phyloP scores from a whole-genome alignment of 2,888 invertebrate genomes.

The Galeruca laticollis region DNA sequence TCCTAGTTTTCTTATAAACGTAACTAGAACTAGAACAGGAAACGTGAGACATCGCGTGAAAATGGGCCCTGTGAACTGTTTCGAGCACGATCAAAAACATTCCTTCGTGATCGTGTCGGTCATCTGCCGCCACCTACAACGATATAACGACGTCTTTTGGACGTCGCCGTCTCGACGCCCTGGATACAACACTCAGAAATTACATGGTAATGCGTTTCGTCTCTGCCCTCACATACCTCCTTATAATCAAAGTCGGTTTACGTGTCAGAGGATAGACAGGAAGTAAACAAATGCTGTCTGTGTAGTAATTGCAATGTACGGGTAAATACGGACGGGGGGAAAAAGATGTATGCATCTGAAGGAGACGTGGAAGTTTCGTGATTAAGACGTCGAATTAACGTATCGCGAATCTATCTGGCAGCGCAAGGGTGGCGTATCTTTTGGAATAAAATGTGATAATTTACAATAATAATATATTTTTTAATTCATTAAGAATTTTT shows the following conservation, averaged over 20 bases:
- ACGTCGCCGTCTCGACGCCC: constrained; percentile 28
- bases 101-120: constrained; percentile 6
- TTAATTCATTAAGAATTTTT: too few species aligned
- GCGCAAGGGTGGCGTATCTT: too few species aligned
- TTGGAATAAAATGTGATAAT: too few species aligned
- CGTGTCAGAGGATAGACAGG: not conserved
- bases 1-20: not conserved
- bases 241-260: not conserved
- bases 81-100: not conserved
- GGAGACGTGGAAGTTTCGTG: too few species aligned
- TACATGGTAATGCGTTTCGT: constrained; percentile 27
- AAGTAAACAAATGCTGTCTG: not conserved
- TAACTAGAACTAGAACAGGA: not conserved
- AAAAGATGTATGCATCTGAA: not conserved
- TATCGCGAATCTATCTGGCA: too few species aligned
- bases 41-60: not conserved
- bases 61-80: not conserved
- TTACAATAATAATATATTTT: too few species aligned
- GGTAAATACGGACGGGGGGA: not conserved
- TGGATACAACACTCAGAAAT: constrained; percentile 19
- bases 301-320: not conserved
- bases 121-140: constrained; percentile 26
- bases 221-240: constrained; percentile 5
- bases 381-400: too few species aligned
- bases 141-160: constrained; percentile 16